These are phyloP conservation scores for Mamestra brassicae DNA, from an alignment of 2,888 invertebrate genomes.

Conservation along the genomic window DNA sequence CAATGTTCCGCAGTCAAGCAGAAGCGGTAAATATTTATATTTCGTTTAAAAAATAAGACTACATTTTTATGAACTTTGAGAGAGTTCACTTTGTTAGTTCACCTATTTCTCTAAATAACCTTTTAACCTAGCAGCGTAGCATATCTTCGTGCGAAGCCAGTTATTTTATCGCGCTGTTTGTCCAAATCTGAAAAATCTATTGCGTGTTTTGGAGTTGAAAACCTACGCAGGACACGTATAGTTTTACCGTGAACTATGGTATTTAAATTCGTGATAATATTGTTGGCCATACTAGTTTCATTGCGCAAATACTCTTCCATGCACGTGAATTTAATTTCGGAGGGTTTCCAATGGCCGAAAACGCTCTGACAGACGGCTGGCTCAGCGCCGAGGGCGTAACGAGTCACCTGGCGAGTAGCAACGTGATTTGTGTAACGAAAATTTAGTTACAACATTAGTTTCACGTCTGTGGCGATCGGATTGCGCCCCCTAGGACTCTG, in stretches of 20 bases:
- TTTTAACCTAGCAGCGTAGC: slow-evolving; percentile 7
- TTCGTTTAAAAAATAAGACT: slow-evolving; percentile 9
- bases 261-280: background rate
- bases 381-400: no score
- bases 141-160: background rate
- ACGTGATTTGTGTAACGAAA: no score
- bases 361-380: no score
- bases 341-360: no score
- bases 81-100: slow-evolving; percentile 14
- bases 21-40: slow-evolving; percentile 37
- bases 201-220: slow-evolving; percentile 28
- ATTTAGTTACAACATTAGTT: no score
- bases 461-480: no score
- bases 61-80: slow-evolving; percentile 1
- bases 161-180: slow-evolving; percentile 14
- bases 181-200: slow-evolving; percentile 22
- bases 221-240: slow-evolving; percentile 1
- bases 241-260: slow-evolving; percentile 3
- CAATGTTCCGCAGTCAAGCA: background rate
- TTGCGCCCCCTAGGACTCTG: no score
- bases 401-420: no score
- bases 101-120: slow-evolving; percentile 29
- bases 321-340: no score
- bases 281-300: background rate
- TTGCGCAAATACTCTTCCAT: background rate